Conservation (phyloP, 2,113 vertebrate species). For the Cranoglanis bouderius region DNA sequence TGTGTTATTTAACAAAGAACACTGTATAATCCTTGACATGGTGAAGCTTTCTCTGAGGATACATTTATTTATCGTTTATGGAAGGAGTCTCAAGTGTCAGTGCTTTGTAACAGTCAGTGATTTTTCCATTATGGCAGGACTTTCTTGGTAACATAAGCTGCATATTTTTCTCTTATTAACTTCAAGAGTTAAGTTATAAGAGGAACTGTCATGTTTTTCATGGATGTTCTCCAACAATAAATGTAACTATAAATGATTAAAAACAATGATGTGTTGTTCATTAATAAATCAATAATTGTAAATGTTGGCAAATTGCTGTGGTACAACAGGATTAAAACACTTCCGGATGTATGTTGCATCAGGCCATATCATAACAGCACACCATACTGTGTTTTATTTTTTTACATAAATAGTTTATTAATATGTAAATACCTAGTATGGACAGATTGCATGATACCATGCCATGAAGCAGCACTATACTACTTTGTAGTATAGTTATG, state of each 20-base stretch:
- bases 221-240: not conserved
- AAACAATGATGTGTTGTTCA: not conserved
- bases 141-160: not conserved
- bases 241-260: not conserved
- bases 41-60: not conserved
- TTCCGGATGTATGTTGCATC: not conserved
- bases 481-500: constrained; percentile 55
- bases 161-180: not conserved
- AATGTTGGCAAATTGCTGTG: no score
- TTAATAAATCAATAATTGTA: not conserved
- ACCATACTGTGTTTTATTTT: not conserved
- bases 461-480: not conserved
- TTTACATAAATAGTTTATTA: not conserved
- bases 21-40: no score
- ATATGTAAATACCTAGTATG: not conserved
- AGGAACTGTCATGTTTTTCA: not conserved
- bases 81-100: not conserved
- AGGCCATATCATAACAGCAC: not conserved
- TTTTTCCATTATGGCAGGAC: not conserved
- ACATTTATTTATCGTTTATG: not conserved
- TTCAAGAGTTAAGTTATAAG: not conserved
- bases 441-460: constrained; percentile 50
- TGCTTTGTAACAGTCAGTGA: not conserved
- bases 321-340: not conserved
- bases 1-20: no score